Conservation (phyloP, 64 coral and sea anemone species). For the Stichodactyla mertensii region DNA sequence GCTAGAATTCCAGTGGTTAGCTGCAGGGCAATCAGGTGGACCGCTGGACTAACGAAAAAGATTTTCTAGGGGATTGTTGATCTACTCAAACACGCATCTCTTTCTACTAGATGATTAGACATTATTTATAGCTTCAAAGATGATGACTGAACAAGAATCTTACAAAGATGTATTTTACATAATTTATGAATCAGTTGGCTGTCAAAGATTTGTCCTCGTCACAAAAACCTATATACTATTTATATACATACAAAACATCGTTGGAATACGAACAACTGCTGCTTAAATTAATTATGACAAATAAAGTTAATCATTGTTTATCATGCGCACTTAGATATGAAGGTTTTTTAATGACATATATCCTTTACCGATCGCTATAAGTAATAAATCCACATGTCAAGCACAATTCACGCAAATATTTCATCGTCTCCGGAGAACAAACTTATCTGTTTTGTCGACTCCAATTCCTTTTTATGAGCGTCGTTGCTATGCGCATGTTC, state of each 20-base stretch:
- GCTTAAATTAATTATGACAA: too few relatives aligned
- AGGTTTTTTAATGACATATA: too few relatives aligned
- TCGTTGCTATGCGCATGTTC: neutral
- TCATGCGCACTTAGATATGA: too few relatives aligned
- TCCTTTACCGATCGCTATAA: too few relatives aligned
- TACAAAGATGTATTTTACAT: neutral
- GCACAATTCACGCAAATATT: conserved; percentile 45
- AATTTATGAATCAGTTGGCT: neutral
- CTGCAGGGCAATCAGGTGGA: too few relatives aligned
- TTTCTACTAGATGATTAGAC: neutral
- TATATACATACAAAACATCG: neutral
- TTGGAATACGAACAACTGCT: neutral
- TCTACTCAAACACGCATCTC: too few relatives aligned
- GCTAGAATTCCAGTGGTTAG: too few relatives aligned
- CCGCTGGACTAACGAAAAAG: too few relatives aligned
- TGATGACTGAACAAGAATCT: neutral
- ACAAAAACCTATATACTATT: neutral
- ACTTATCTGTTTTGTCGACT: conserved; percentile 34
- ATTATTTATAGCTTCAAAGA: neutral
- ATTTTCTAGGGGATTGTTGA: too few relatives aligned
- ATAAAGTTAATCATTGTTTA: too few relatives aligned
- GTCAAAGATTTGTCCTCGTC: too few relatives aligned
- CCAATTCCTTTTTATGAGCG: neutral
- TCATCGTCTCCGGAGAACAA: conserved; percentile 52
- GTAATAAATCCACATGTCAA: neutral